These are phyloP conservation scores for Ferdinandea cuprea DNA, from an alignment of 2,888 invertebrate genomes.

Conservation along the genomic window DNA sequence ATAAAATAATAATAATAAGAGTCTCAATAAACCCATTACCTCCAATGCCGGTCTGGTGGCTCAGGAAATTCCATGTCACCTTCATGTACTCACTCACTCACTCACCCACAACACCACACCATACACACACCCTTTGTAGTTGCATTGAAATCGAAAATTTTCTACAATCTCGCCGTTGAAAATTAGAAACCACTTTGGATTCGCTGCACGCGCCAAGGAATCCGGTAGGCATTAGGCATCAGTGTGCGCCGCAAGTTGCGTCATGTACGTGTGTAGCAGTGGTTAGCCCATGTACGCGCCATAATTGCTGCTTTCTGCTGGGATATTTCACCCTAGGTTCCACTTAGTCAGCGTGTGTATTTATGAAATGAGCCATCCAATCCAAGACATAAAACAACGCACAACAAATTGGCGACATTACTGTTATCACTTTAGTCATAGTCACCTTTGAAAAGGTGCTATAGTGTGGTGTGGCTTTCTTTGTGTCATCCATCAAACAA, in stretches of 20 bases:
- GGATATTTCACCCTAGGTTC: constrained; percentile 15
- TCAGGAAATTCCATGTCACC: constrained; percentile 14
- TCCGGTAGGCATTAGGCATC: constrained; percentile 43
- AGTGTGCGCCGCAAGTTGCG: constrained; percentile 42
- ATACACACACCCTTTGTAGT: background rate
- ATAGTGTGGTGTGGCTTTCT: constrained; percentile 42
- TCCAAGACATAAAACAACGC: constrained; percentile 3
- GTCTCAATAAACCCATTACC: background rate
- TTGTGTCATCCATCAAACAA: constrained; percentile 40
- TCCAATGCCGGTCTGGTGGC: background rate
- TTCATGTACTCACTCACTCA: background rate
- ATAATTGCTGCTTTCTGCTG: constrained; percentile 25
- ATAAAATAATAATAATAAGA: no score
- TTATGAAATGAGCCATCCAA: constrained; percentile 25
- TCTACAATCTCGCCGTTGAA: constrained; percentile 1
- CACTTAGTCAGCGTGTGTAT: constrained; percentile 14
- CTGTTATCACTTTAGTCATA: constrained; percentile 47
- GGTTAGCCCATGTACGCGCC: constrained; percentile 18
- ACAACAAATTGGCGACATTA: constrained; percentile 36
- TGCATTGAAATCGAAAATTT: constrained; percentile 38
- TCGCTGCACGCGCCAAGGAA: constrained; percentile 48
- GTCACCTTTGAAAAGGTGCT: constrained; percentile 25
- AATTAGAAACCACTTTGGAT: constrained; percentile 57
- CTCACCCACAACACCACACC: background rate
- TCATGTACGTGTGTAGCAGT: constrained; percentile 25